phyloP scores from a whole-genome alignment of 2,113 vertebrate genomes.

The Ceratotherium simum region DNA sequence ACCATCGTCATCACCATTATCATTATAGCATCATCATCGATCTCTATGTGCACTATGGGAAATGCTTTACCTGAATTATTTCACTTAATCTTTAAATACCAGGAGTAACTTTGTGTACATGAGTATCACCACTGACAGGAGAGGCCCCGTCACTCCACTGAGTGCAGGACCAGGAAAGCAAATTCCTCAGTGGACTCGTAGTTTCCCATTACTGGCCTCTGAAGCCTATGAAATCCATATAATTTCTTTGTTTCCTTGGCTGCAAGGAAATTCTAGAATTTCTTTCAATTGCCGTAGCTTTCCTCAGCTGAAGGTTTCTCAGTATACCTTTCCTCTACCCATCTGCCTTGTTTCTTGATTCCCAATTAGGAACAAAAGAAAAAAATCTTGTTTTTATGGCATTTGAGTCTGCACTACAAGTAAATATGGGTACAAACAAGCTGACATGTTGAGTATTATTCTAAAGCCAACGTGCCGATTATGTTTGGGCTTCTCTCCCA shows the following conservation, averaged over 20 bases:
- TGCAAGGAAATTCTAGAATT: neutral
- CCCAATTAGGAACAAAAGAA: neutral
- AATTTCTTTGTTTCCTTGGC: neutral
- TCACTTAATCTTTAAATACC: neutral
- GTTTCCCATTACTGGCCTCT: neutral
- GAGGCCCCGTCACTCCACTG: neutral
- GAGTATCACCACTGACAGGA: neutral
- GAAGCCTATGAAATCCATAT: neutral
- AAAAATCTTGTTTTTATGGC: neutral
- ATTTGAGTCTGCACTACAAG: neutral
- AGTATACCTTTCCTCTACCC: neutral
- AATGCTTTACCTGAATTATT: neutral
- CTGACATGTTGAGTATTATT: neutral
- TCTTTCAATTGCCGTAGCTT: neutral
- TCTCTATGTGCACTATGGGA: neutral
- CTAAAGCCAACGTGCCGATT: accelerated
- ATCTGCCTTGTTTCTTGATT: neutral
- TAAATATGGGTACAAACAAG: neutral
- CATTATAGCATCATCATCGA: neutral
- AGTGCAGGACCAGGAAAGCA: neutral
- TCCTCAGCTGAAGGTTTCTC: neutral
- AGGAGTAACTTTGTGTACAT: neutral
- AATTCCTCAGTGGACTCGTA: neutral
- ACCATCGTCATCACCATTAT: no score
- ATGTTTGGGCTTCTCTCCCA: neutral